Conservation (phyloP, 2,113 vertebrate species). For the Calyptommatus sinebrachiatus region DNA sequence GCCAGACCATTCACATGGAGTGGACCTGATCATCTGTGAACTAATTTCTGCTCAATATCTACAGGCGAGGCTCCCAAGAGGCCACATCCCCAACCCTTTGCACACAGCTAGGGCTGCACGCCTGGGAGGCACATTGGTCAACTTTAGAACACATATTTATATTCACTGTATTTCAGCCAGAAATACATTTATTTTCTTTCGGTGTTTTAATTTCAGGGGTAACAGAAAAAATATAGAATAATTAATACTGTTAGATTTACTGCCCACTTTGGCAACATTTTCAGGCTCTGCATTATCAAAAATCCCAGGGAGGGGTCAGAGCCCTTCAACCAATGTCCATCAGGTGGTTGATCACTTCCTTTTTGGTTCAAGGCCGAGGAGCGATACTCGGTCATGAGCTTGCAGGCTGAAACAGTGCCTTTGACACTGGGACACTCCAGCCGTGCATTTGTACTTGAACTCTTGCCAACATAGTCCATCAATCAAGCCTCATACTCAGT, state of each 20-base stretch:
- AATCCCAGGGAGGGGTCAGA: background rate
- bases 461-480: background rate
- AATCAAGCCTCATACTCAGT: background rate
- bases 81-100: background rate
- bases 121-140: background rate
- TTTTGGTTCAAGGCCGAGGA: background rate
- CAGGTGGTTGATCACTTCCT: background rate
- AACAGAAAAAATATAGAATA: background rate
- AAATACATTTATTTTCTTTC: background rate
- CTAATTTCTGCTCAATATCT: background rate
- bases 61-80: too few species aligned
- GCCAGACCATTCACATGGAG: background rate
- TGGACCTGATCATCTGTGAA: background rate
- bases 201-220: background rate
- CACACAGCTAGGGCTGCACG: background rate
- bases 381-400: background rate
- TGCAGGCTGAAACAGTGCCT: too few species aligned
- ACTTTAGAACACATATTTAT: background rate
- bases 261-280: background rate
- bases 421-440: background rate
- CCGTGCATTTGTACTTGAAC: background rate
- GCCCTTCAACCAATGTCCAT: background rate
- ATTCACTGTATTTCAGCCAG: background rate
- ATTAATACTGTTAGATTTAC: background rate
- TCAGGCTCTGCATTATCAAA: background rate